Percentiles rank a stretch among this genome's conserved stretches.
Evolutionary conservation across 2,113 vertebrate species (phyloP).

Genomic region (Leptodactylus fuscus): DNA sequence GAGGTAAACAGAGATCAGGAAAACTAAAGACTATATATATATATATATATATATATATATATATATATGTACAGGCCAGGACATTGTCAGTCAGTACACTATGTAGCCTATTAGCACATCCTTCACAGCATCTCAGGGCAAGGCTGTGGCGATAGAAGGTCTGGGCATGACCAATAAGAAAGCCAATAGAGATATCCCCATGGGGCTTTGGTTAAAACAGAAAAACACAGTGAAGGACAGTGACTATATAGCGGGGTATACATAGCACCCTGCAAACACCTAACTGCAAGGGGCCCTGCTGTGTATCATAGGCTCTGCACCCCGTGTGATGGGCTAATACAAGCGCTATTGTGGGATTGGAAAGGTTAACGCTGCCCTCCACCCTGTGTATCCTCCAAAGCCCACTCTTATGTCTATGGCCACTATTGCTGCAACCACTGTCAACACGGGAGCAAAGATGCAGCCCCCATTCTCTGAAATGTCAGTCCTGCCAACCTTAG

Average conservation of each 20-base stretch:
- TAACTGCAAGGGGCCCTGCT: conserved; percentile 17
- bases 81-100: neutral
- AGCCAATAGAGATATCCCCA: conserved; percentile 33
- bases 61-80: conserved; percentile 12
- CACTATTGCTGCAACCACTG: conserved; percentile 22
- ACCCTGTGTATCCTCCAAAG: conserved; percentile 2
- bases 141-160: neutral
- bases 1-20: neutral
- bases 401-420: conserved; percentile 10
- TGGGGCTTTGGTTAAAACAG: neutral
- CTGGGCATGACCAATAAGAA: neutral
- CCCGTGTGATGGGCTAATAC: no score
- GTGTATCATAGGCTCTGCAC: neutral
- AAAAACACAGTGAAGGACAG: conserved; percentile 13
- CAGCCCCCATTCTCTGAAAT: neutral
- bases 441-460: conserved; percentile 15
- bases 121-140: neutral
- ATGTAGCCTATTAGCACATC: neutral
- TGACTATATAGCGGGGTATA: neutral
- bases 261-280: neutral
- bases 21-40: neutral
- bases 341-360: neutral
- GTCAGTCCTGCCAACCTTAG: neutral
- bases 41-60: neutral
- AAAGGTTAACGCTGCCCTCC: conserved; percentile 29